Evolutionary conservation across 2,113 vertebrate species (phyloP), one percentile per base, ranked within the genome.

Genomic region (Apistogramma diplotaenia): DNA sequence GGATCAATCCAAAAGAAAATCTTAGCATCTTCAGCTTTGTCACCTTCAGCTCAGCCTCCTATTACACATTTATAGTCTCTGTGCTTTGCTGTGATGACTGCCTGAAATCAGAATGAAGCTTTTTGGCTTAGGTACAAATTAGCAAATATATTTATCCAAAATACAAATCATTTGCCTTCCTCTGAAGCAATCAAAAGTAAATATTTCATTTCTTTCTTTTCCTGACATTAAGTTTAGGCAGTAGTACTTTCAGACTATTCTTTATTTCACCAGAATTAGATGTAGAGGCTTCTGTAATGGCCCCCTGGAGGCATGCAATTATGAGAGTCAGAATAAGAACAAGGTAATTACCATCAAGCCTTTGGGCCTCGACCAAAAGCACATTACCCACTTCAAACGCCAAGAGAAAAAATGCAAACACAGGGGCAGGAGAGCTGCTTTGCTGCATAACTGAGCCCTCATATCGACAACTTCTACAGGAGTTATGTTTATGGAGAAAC

Each of bases 301-400:
- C 74, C 82, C 89, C 91, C 91, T 21, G 78, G 84, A 91, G 94
- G 89, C 85, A 89, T 74, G 79, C 74, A 91, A 91, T 93, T 93
- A 93, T 91, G 86, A 89, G 83, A 89, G 87, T 85, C 85, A 88
- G 89, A 84, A 81, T 90, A 86, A 89, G 87, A 80, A 76, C 86
- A 83, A 91, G 84, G 82, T 91, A 94, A 95, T 95, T 94, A 94
- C 91, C 80, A 86, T 89, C 86, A 89, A 82, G 89, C 86, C 79
- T 88, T 85, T 87, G 78, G 85, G 87, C 81, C 81, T 85, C 71
- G 25, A 91, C 91, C 89, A 89, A 91, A 92, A 93, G 84, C 87
- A 74, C 82, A 87, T 87, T 88, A 90, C 18, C 85, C 81, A 91
- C 91, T 91, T 92, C 92, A 91, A 93, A 92, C 61, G 19, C 74